These are phyloP conservation scores for Gymnogyps californianus DNA, from an alignment of 2,113 vertebrate genomes.

Conservation along the genomic window DNA sequence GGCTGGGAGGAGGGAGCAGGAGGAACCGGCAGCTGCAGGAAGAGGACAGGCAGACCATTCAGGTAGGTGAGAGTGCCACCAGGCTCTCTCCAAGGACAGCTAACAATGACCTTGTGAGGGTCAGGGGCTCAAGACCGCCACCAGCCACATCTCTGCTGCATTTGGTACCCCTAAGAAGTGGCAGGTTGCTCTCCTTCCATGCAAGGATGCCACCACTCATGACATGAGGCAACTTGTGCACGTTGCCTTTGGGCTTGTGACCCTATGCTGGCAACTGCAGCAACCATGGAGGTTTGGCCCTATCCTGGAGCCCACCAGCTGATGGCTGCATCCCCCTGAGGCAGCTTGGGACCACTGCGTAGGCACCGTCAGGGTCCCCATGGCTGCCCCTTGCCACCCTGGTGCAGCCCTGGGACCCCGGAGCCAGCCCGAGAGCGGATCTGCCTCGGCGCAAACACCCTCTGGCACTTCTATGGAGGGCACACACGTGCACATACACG, in stretches of 20 bases:
- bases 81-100: not conserved
- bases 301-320: not conserved
- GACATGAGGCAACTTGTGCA: not conserved
- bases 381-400: not conserved
- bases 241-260: not conserved
- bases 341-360: not conserved
- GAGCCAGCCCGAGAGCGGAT: not conserved
- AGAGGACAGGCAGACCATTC: not conserved
- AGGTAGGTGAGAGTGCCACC: not conserved
- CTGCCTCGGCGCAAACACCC: not conserved
- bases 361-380: rapidly evolving
- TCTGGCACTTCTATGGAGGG: not conserved
- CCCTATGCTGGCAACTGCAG: not conserved
- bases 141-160: not conserved
- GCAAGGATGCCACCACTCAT: not conserved
- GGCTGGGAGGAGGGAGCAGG: not conserved
- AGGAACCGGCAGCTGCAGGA: not conserved
- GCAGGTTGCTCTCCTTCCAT: not conserved
- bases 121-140: not conserved
- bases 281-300: not conserved
- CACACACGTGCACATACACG: rapidly evolving
- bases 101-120: not conserved
- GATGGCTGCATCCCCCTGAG: not conserved
- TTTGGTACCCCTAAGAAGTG: not conserved
- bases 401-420: not conserved